A percentile compares a stretch with the other conserved stretches of the same genome.
Evolutionary conservation across 2,113 vertebrate genomes (phyloP).

Genomic region (Acanthochromis polyacanthus): DNA sequence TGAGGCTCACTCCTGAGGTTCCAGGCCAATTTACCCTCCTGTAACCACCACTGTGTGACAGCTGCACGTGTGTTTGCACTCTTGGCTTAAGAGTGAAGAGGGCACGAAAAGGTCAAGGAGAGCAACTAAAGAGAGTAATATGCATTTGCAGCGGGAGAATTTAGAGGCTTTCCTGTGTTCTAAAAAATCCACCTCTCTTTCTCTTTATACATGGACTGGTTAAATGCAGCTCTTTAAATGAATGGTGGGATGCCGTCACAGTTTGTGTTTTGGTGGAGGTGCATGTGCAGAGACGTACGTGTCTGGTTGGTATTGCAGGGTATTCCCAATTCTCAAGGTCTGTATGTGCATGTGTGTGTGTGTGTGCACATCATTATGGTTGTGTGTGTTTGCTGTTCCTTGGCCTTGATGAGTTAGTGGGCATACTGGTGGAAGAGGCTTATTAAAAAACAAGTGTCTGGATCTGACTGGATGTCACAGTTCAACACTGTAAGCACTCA

Average conservation of each 20-base stretch:
- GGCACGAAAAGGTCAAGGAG: slow-evolving; percentile 33
- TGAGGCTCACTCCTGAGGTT: slow-evolving; percentile 54
- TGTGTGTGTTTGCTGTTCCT: slow-evolving; percentile 37
- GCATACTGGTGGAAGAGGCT: slow-evolving; percentile 47
- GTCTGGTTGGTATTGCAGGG: slow-evolving; percentile 25
- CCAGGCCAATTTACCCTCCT: slow-evolving; percentile 66
- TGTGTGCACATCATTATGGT: neutral
- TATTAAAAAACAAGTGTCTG: slow-evolving; percentile 75
- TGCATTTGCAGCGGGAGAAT: neutral
- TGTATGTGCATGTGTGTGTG: neutral
- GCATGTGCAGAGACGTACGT: neutral
- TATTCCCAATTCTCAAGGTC: slow-evolving; percentile 45
- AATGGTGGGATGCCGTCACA: slow-evolving; percentile 25
- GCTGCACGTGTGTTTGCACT: slow-evolving; percentile 12
- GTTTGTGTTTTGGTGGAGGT: neutral
- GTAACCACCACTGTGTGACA: slow-evolving; percentile 75
- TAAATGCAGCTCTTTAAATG: slow-evolving; percentile 34
- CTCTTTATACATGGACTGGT: slow-evolving; percentile 14
- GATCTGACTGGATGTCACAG: slow-evolving; percentile 70
- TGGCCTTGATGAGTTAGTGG: slow-evolving; percentile 57
- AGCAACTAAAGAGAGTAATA: neutral
- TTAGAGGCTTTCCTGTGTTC: neutral
- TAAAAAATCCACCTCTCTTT: slow-evolving; percentile 9
- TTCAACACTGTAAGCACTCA: slow-evolving; percentile 64
- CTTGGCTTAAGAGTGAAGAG: slow-evolving; percentile 29